Evolutionary conservation across 2,888 invertebrate species (phyloP), one percentile per base, ranked within the genome.

Genomic region (Lycaena phlaeas): DNA sequence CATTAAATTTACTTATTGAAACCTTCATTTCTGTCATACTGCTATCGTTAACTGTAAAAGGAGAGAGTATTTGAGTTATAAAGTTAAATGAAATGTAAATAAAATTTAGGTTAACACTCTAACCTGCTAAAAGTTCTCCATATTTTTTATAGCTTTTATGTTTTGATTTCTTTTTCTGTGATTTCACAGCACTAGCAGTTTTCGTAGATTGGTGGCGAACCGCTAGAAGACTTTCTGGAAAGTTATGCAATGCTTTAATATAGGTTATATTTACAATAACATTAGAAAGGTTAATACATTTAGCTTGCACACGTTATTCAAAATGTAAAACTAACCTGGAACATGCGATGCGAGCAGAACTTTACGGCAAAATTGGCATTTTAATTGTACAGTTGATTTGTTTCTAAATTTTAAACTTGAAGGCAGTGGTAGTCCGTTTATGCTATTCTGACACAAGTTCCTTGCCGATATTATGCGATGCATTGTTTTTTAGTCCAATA

Each of bases 101-200:
- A 34, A 36, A 25, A 11, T 40, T 37, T 10, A 36, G 14, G 29
- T 28, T 25, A 40, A 34, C 40, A 49, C 28, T 50, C 64, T 52
- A 69, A 92, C 92, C 90, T 85, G 91, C 88, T 46, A 92, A 66
- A 5, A 92, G 67, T 61, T 92, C 92, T 6, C 89, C 87, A 73
- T 88, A 91, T 59, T 88, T 88, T 52, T 87, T 86, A 38, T 58
- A 68, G 43, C 66, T 70, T 58, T 82, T 86, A 48, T 77, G 71
- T 47, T 73, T 71, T 42, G 69, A 68, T 53, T 84, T 87, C 56
- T 86, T 86, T 40, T 75, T 68, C 6, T 67, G 54, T 4, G 73
- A 60, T 53, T 61, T 68, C 17, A 75, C 50, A 11, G 65, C 62
- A 48, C 65, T 82, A 45, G 73, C 79, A 18, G 79, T 69, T 64